Percentiles rank a stretch among this genome's conserved stretches.
phyloP scores from a whole-genome alignment of 1,140 invertebrate genomes.

The Tetranychus cinnabarinus region DNA sequence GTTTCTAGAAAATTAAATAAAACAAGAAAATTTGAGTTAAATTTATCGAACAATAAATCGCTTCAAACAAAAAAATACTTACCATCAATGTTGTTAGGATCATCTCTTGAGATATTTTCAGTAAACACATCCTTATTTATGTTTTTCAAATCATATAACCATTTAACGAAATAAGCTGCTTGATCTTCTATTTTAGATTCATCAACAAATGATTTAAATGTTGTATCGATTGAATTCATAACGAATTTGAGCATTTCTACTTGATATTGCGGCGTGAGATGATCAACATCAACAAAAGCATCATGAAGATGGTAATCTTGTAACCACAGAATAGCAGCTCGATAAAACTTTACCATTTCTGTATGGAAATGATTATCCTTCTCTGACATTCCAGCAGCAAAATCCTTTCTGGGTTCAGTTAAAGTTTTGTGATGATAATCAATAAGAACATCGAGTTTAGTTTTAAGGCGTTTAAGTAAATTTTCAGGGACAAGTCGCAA shows the following conservation, averaged over 20 bases:
- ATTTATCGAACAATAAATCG: too few relatives aligned
- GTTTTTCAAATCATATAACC: neutral
- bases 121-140: neutral
- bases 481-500: neutral
- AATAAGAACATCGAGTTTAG: slow-evolving; percentile 2
- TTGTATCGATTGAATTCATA: neutral
- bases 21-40: too few relatives aligned
- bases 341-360: slow-evolving; percentile 1
- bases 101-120: too few relatives aligned
- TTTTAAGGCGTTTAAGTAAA: neutral
- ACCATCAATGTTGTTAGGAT: too few relatives aligned
- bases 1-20: too few relatives aligned
- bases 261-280: slow-evolving; percentile 5
- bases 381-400: neutral
- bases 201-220: neutral
- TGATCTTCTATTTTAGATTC: neutral
- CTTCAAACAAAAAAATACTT: too few relatives aligned
- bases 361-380: neutral
- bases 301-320: slow-evolving; percentile 6
- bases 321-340: slow-evolving; percentile 7
- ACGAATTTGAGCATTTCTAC: slow-evolving; percentile 6
- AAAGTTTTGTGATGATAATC: slow-evolving; percentile 4
- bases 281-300: slow-evolving; percentile 7
- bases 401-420: neutral
- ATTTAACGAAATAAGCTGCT: neutral